A percentile compares a stretch with the other conserved stretches of the same genome.
phyloP scores from a whole-genome alignment of 2,113 vertebrate species.

The Syngnathoides biaculeatus region DNA sequence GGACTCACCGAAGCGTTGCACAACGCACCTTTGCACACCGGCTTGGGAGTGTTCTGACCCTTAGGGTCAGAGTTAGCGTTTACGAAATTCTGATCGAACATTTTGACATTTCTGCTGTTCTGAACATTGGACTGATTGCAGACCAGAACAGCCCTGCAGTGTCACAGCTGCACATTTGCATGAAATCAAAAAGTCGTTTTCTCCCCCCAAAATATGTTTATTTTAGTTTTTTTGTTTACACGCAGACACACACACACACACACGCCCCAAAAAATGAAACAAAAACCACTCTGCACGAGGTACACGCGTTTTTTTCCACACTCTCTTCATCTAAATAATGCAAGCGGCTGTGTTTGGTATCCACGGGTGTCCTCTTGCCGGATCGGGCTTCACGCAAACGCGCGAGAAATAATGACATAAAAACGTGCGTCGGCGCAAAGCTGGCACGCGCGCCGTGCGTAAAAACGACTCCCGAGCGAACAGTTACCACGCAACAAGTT shows the following conservation, averaged over 20 bases:
- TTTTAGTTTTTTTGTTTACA: no score
- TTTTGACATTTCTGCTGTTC: neutral
- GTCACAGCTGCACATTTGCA: constrained; percentile 14
- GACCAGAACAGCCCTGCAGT: no score
- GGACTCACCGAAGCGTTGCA: no score
- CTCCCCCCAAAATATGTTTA: neutral
- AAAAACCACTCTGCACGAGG: neutral
- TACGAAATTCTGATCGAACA: neutral
- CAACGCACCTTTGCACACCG: no score
- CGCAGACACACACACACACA: no score
- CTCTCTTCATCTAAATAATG: constrained; percentile 55
- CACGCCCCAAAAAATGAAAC: no score
- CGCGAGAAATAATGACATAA: neutral
- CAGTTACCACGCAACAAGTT: constrained; percentile 45
- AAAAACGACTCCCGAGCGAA: constrained; percentile 6
- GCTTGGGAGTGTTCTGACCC: no score
- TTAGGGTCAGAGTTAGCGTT: neutral
- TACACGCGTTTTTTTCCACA: neutral
- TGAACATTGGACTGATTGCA: neutral
- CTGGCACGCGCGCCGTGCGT: constrained; percentile 3
- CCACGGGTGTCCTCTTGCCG: constrained; percentile 60
- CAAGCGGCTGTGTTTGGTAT: constrained; percentile 34
- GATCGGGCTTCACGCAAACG: neutral
- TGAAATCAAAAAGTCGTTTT: neutral
- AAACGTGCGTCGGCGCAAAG: neutral